A percentile compares a stretch with the other conserved stretches of the same genome.
phyloP scores from a whole-genome alignment of 2,888 invertebrate genomes.

The Adineta ricciae region DNA sequence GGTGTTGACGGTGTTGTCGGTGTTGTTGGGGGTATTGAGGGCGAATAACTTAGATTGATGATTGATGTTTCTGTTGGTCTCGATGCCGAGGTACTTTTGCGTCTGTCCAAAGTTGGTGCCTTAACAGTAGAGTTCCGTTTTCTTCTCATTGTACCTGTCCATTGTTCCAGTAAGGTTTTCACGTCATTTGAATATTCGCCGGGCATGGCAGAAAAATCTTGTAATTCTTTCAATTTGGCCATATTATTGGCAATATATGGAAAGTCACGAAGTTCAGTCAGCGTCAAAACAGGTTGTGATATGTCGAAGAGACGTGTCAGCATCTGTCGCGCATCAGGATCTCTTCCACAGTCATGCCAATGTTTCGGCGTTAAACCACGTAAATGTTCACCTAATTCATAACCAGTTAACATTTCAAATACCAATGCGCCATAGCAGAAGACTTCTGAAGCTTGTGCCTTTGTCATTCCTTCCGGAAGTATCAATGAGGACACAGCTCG shows the following conservation, averaged over 20 bases:
- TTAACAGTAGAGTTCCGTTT: background rate
- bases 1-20: background rate
- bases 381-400: conserved; percentile 1
- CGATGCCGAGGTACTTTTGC: background rate
- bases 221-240: background rate
- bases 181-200: conserved; percentile 1
- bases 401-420: conserved; percentile 8
- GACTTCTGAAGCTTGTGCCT: background rate
- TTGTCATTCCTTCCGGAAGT: background rate
- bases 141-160: background rate
- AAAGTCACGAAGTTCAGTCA: background rate
- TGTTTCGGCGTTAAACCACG: conserved; percentile 5
- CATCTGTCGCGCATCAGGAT: background rate
- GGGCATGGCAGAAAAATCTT: background rate
- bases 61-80: background rate
- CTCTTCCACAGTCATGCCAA: conserved; percentile 20
- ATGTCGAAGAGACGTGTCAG: background rate
- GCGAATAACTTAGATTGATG: background rate
- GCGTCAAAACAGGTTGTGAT: background rate
- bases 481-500: background rate
- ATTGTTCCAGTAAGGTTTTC: background rate
- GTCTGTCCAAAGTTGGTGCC: background rate
- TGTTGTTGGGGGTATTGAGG: background rate
- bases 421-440: background rate
- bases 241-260: background rate